These are phyloP conservation scores for Sebastiscus tertius DNA, from an alignment of 2,797 vertebrate species.

Conservation along the genomic window DNA sequence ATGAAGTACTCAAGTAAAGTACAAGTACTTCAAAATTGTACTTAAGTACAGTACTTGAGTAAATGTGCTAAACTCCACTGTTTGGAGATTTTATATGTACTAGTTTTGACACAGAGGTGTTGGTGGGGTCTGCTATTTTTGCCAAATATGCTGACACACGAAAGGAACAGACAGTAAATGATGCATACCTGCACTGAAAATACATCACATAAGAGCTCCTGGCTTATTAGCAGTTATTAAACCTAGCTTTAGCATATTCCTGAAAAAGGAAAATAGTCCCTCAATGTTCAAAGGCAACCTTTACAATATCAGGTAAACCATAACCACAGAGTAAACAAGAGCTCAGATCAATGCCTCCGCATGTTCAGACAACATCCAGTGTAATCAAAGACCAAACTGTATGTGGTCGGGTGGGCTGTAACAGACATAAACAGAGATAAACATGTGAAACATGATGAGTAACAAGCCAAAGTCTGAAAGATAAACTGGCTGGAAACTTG, in stretches of 20 bases:
- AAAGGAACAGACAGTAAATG: background rate
- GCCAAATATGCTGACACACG: background rate
- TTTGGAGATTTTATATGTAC: background rate
- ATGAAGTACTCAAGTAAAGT: too few relatives aligned
- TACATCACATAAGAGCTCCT: background rate
- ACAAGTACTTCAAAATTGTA: too few relatives aligned
- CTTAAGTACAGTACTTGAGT: too few relatives aligned
- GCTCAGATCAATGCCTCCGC: background rate
- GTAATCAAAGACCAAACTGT: slow-evolving; percentile 10
- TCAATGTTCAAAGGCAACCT: background rate
- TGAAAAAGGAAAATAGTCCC: background rate
- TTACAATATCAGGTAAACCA: background rate
- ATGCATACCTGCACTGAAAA: background rate
- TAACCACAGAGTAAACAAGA: background rate
- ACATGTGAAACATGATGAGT: slow-evolving; percentile 10
- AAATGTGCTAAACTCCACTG: too few relatives aligned
- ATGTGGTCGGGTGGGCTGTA: background rate
- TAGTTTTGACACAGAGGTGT: background rate
- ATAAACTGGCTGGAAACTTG: slow-evolving; percentile 6
- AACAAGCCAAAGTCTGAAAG: slow-evolving; percentile 45
- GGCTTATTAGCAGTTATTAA: background rate
- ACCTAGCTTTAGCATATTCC: background rate
- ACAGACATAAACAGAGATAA: slow-evolving; percentile 15
- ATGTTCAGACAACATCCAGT: slow-evolving; percentile 4
- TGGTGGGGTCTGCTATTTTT: background rate